A percentile compares a stretch with the other conserved stretches of the same genome.
These are phyloP conservation scores for Willowsia nigromaculata DNA, from an alignment of 2,888 invertebrate genomes.

Conservation along the genomic window DNA sequence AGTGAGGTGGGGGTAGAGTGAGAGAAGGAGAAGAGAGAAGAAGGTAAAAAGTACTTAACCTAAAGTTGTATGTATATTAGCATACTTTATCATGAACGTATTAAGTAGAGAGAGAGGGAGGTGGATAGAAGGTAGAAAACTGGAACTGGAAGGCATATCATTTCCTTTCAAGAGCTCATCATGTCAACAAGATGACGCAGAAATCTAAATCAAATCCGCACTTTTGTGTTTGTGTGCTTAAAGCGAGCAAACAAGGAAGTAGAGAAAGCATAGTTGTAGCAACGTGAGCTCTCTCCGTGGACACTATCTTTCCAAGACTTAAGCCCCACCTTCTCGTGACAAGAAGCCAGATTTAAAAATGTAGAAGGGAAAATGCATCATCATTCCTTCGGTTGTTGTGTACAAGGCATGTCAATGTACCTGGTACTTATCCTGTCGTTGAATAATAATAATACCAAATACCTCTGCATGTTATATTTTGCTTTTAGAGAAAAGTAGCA, in stretches of 20 bases:
- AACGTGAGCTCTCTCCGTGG: no score
- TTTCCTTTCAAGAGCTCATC: conserved; percentile 53
- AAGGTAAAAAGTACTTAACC: conserved; percentile 26
- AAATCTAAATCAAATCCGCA: conserved; percentile 55
- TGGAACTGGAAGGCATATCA: conserved; percentile 22
- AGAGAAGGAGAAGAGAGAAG: not conserved
- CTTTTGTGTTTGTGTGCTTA: not conserved
- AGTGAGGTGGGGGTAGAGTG: not conserved
- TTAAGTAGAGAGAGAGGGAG: not conserved
- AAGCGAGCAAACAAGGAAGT: conserved; percentile 4
- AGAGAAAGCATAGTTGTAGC: not conserved
- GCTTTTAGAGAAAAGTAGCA: conserved; percentile 31
- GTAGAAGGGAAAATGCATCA: conserved; percentile 32
- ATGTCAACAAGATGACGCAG: conserved; percentile 55
- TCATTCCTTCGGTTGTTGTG: not conserved
- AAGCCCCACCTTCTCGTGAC: no score
- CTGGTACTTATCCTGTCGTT: not conserved
- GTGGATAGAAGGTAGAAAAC: not conserved
- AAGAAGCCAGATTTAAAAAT: no score
- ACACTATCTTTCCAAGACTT: no score
- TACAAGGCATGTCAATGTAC: not conserved
- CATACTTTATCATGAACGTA: conserved; percentile 38
- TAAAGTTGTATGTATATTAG: conserved; percentile 25
- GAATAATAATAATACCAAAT: not conserved
- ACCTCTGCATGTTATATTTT: not conserved